These are phyloP conservation scores for Psilopogon haemacephalus DNA, from an alignment of 2,113 vertebrate genomes.

Conservation along the genomic window DNA sequence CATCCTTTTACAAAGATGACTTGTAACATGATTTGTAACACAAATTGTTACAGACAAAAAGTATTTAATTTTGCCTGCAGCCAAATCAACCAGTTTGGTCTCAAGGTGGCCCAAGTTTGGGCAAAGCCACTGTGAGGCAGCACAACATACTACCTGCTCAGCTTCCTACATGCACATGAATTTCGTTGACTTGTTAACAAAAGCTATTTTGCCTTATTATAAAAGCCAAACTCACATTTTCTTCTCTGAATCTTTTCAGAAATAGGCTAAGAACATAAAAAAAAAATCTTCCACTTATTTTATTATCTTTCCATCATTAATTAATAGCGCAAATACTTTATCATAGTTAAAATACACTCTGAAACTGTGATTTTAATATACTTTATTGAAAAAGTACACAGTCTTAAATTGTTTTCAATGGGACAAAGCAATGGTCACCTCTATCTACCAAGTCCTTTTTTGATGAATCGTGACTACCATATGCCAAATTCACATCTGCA, in stretches of 20 bases:
- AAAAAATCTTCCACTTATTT: background rate
- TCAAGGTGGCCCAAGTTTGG: background rate
- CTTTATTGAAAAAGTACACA: constrained; percentile 99
- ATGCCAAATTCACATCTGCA: constrained; percentile 88
- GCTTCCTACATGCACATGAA: background rate
- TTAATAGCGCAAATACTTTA: constrained; percentile 24
- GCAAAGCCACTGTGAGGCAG: background rate
- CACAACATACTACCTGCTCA: background rate
- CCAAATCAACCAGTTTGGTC: background rate
- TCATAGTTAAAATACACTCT: constrained; percentile 56
- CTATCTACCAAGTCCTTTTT: constrained; percentile 80
- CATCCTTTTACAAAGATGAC: background rate
- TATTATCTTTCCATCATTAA: constrained; percentile 4
- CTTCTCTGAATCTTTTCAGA: background rate
- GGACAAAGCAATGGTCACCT: constrained; percentile 89
- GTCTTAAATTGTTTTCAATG: constrained; percentile 87
- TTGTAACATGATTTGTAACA: too few relatives aligned
- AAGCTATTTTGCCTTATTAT: background rate
- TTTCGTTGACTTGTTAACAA: background rate
- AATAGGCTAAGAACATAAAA: constrained; percentile 3
- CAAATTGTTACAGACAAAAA: background rate
- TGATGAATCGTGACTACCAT: constrained; percentile 73
- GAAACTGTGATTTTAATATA: constrained; percentile 84
- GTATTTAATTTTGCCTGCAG: background rate
- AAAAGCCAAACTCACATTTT: background rate